These are phyloP conservation scores for Maconellicoccus hirsutus DNA, from an alignment of 1,140 invertebrate genomes.

Conservation along the genomic window DNA sequence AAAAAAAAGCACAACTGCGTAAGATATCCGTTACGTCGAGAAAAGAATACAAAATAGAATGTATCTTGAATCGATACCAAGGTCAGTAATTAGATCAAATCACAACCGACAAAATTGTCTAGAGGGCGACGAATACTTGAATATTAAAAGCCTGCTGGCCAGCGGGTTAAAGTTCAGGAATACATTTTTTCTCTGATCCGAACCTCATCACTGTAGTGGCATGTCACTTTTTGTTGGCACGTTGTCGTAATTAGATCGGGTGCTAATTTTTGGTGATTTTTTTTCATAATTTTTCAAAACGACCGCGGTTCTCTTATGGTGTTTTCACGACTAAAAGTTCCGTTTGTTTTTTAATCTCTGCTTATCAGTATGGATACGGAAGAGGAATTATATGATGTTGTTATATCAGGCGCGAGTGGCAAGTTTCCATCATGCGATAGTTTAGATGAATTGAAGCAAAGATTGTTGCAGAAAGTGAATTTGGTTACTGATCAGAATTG, in stretches of 20 bases:
- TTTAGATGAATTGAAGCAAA: slow-evolving; percentile 44
- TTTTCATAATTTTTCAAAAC: not conserved
- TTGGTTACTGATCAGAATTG: slow-evolving; percentile 46
- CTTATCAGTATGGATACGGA: slow-evolving; percentile 20
- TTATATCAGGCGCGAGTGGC: slow-evolving; percentile 51
- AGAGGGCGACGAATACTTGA: not conserved
- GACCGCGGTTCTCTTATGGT: not conserved
- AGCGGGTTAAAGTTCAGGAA: not conserved
- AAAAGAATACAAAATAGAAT: no score
- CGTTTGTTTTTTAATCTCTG: not conserved
- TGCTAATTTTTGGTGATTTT: not conserved
- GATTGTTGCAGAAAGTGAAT: slow-evolving; percentile 44
- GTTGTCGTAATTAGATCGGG: not conserved
- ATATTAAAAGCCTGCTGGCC: not conserved
- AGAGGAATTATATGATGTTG: slow-evolving; percentile 34
- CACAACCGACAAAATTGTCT: not conserved
- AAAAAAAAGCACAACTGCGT: no score
- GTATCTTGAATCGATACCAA: not conserved
- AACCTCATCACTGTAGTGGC: not conserved
- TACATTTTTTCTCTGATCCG: not conserved
- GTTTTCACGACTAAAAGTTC: not conserved
- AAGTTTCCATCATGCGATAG: slow-evolving; percentile 47
- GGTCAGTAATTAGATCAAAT: not conserved
- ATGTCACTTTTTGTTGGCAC: not conserved
- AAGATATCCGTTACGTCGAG: no score